Conservation (phyloP, 1,140 invertebrate genomes). For the Bradysia coprophila region DNA sequence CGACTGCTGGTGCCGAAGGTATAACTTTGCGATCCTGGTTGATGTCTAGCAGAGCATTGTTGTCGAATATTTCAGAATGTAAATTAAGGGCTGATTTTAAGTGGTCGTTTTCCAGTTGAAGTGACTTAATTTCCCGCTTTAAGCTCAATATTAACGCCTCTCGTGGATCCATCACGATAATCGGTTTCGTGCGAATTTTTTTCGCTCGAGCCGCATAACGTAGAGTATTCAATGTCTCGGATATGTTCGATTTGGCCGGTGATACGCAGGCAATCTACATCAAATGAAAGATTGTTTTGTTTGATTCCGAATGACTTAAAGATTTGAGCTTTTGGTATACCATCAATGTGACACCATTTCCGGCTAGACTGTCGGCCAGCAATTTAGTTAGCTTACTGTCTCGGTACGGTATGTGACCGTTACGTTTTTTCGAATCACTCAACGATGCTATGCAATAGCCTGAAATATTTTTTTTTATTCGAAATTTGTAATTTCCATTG, state of each 20-base stretch:
- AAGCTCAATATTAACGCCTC: slow-evolving; percentile 80
- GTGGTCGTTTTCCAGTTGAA: slow-evolving; percentile 85
- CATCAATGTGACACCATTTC: slow-evolving; percentile 86
- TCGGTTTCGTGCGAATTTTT: slow-evolving; percentile 71
- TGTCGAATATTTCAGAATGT: slow-evolving; percentile 15
- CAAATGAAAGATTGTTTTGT: no score
- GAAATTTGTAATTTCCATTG: no score
- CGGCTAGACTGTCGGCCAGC: slow-evolving; percentile 82
- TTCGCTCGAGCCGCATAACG: slow-evolving; percentile 75
- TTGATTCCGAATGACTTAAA: no score
- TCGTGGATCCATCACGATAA: slow-evolving; percentile 86
- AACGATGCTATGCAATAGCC: slow-evolving; percentile 87
- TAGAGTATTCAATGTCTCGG: slow-evolving; percentile 82
- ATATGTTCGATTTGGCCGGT: slow-evolving; percentile 65
- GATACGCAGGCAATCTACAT: slow-evolving; percentile 80
- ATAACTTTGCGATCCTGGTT: slow-evolving; percentile 10
- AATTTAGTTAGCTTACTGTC: slow-evolving; percentile 89
- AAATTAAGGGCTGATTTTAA: slow-evolving; percentile 52
- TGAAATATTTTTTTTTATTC: no score
- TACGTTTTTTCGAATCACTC: slow-evolving; percentile 64
- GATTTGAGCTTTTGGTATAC: slow-evolving; percentile 25
- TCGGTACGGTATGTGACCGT: slow-evolving; percentile 77
- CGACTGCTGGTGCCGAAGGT: slow-evolving; percentile 31
- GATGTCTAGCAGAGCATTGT: slow-evolving; percentile 2
- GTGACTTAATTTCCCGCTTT: slow-evolving; percentile 70